Evolutionary conservation across 2,113 vertebrate genomes (phyloP).

Genomic region (Chunga burmeisteri): DNA sequence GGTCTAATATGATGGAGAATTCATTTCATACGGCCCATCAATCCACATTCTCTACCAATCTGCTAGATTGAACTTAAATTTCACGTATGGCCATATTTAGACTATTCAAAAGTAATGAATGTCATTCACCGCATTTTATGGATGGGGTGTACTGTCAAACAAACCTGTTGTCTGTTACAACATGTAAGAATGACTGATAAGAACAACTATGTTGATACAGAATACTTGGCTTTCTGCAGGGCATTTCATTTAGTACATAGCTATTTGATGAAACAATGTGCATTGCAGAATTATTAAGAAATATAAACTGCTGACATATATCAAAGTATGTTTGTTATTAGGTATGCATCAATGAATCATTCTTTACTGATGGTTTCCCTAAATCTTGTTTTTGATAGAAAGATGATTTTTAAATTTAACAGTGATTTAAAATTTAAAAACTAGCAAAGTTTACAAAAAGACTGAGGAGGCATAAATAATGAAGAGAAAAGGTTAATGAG

Average conservation of each 20-base stretch:
- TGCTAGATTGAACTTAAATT: background rate
- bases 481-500: background rate
- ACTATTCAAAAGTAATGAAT: background rate
- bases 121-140: background rate
- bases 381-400: background rate
- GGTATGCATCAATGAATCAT: background rate
- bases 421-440: background rate
- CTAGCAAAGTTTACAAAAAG: background rate
- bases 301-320: background rate
- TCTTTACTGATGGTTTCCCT: background rate
- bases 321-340: background rate
- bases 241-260: background rate
- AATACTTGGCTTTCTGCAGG: background rate
- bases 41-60: background rate
- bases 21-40: background rate
- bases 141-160: background rate
- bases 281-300: background rate
- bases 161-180: background rate
- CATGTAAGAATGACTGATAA: background rate
- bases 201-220: background rate
- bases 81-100: background rate
- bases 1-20: constrained; percentile 15
- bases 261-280: background rate
- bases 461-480: background rate
- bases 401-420: background rate